phyloP scores from a whole-genome alignment of 2,113 vertebrate genomes.

The Leucoraja erinaceus region DNA sequence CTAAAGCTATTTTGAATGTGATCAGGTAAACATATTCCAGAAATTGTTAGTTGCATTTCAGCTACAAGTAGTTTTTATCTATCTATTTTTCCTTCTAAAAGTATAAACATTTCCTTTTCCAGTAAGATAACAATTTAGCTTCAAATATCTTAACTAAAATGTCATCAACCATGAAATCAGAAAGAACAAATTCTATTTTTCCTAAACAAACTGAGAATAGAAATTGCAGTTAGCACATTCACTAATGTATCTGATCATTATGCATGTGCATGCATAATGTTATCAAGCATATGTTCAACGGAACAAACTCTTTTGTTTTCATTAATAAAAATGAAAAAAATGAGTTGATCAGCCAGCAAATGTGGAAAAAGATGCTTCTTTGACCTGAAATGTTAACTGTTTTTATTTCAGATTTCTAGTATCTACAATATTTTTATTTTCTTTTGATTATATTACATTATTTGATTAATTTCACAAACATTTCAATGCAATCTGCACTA shows the following conservation, averaged over 20 bases:
- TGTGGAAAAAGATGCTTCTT: no score
- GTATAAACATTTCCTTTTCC: neutral
- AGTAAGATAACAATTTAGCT: neutral
- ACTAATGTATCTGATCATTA: neutral
- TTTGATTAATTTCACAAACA: neutral
- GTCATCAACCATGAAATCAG: neutral
- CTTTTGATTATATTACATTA: no score
- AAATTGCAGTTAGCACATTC: slow-evolving; percentile 11
- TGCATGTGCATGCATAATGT: neutral
- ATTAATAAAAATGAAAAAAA: neutral
- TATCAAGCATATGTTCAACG: neutral
- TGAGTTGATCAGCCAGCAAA: no score
- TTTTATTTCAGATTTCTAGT: no score
- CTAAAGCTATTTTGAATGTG: neutral
- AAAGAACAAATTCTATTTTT: neutral
- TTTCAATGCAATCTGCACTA: neutral
- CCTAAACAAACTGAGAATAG: neutral
- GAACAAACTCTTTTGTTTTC: neutral
- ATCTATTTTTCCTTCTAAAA: neutral
- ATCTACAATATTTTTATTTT: no score
- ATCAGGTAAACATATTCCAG: neutral
- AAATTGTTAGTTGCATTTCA: neutral
- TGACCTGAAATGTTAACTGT: no score
- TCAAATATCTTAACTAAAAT: neutral
- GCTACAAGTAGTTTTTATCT: neutral